phyloP scores from a whole-genome alignment of 2,113 vertebrate species.

The Eptesicus fuscus region DNA sequence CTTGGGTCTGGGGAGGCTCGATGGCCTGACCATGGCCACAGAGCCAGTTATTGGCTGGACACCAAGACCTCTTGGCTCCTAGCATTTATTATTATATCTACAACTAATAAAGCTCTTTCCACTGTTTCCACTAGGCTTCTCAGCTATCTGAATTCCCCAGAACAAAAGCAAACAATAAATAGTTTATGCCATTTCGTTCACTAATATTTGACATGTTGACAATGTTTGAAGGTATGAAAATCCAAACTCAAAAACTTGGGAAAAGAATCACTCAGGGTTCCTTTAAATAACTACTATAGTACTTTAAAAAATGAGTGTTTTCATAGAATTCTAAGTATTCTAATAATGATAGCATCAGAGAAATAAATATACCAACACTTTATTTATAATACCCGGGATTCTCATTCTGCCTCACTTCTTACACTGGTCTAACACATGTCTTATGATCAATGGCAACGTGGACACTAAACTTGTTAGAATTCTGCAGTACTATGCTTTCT shows the following conservation, averaged over 20 bases:
- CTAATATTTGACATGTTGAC: background rate
- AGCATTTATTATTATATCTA: background rate
- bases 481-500: background rate
- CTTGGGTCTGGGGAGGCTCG: background rate
- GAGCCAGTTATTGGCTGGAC: background rate
- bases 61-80: background rate
- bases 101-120: background rate
- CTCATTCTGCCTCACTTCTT: background rate
- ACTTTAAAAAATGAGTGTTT: background rate
- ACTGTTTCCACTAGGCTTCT: background rate
- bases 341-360: background rate
- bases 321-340: background rate
- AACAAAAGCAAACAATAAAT: background rate
- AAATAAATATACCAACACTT: background rate
- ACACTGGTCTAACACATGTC: background rate
- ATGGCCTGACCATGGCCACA: background rate
- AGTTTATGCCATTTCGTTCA: background rate
- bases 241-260: conserved; percentile 14
- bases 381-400: background rate
- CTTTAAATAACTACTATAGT: background rate
- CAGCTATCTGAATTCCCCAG: background rate
- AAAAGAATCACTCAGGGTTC: background rate
- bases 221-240: background rate
- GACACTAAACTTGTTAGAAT: background rate
- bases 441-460: background rate